Base-by-base conservation (phyloP, 2,797 vertebrate genomes). In the Notolabrus celidotus region DNA sequence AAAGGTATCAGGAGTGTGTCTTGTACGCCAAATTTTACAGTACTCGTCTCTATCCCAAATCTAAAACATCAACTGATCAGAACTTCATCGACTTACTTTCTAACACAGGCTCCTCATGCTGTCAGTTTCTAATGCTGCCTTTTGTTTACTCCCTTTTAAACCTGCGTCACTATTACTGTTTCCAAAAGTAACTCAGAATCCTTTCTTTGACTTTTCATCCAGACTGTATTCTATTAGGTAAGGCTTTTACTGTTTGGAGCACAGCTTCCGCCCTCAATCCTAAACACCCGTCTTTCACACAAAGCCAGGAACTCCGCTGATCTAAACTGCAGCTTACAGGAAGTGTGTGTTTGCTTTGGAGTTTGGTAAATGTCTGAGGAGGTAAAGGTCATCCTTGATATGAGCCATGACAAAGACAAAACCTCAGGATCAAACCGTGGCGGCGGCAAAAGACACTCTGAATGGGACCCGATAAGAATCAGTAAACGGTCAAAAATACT, bases 221-320 rank as follows among this genome's bases (percentile, higher is more conserved):
- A 55, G 31, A 58, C 34, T 43, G 17, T 34, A 17, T 46, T 86
- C 17, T 47, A 51, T 73, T 69, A 14, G 63, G 31, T 70, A 58
- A 80, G 45, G 31, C 52, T 72, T 57, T 67, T 36, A 33, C 71
- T 85, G 77, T 85, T 86, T 84, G 57, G 50, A 79, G 55, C 33
- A 31, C n/a, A 5, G 61, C 81, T 90, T 91, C 90, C 87, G 84
- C 70, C 50, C 17, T 71, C 74, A 49, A 55, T 68, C 64, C 67
- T 58, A 82, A 91, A 86, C 84, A 82, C 53, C 51, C 5, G 45
- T 47, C 54, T 46, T 22, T 46, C 58, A 78, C 74, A 93, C 92
- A 92, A 92, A 89, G 89, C 83, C 85, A 88, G 92, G 92, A 93
- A 92, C 83, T 69, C 52, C 42, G 61, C 57, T 9, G 70, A 83